These are phyloP conservation scores for Acrobasis suavella DNA, from an alignment of 2,888 invertebrate species.

Conservation along the genomic window DNA sequence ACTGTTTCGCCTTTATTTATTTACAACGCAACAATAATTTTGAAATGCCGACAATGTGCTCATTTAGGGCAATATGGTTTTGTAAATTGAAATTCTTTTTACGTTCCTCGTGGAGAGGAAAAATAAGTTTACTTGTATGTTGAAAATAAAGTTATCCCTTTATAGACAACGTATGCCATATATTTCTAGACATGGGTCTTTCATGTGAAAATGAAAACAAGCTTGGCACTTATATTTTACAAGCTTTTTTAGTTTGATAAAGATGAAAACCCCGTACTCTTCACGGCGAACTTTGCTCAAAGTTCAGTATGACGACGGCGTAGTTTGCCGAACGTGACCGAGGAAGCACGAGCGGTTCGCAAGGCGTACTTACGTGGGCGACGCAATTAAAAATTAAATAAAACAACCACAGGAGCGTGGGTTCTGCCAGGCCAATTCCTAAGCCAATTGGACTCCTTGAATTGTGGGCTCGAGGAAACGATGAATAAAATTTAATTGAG, in stretches of 20 bases:
- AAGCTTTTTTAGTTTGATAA: no score
- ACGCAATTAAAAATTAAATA: conserved; percentile 70
- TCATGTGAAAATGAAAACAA: no score
- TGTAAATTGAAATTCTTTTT: conserved; percentile 41
- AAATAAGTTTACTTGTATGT: background rate
- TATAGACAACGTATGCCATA: no score
- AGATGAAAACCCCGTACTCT: background rate
- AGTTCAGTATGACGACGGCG: conserved; percentile 18
- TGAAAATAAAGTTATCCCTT: no score
- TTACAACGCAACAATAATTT: conserved; percentile 61
- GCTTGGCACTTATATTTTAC: no score
- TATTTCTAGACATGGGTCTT: no score
- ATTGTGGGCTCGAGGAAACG: conserved; percentile 26
- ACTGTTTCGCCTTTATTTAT: conserved; percentile 56
- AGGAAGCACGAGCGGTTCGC: conserved; percentile 17
- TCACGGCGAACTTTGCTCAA: conserved; percentile 30
- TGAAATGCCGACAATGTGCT: conserved; percentile 52
- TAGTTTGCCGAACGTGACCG: conserved; percentile 39
- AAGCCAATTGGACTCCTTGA: conserved; percentile 24
- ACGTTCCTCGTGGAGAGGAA: conserved; percentile 25
- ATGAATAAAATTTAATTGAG: conserved; percentile 22
- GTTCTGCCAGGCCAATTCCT: conserved; percentile 16
- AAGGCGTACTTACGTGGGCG: conserved; percentile 58
- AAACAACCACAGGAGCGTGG: conserved; percentile 48
- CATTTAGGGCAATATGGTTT: conserved; percentile 28